These are phyloP conservation scores for Aphrophora alni DNA, from an alignment of 2,888 invertebrate species.

Conservation along the genomic window DNA sequence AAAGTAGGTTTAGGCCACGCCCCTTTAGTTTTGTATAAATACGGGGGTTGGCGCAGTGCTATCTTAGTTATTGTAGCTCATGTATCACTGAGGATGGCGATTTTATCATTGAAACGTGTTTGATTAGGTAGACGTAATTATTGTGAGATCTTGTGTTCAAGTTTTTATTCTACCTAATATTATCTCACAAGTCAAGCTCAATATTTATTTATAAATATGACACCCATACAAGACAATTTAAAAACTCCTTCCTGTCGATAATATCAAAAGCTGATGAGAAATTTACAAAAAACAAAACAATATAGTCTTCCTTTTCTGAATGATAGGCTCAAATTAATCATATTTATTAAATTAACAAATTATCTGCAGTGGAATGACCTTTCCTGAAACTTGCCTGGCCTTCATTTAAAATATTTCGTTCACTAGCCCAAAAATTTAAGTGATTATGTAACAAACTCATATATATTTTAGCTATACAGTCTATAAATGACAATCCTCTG, in stretches of 20 bases:
- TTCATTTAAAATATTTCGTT: slow-evolving; percentile 33
- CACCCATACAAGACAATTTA: slow-evolving; percentile 25
- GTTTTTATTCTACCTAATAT: too few relatives aligned
- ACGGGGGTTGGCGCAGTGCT: too few relatives aligned
- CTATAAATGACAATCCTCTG: slow-evolving; percentile 26
- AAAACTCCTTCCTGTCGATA: slow-evolving; percentile 18
- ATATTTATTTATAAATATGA: too few relatives aligned
- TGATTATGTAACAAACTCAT: slow-evolving; percentile 26
- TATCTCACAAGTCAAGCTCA: too few relatives aligned
- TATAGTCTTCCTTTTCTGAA: slow-evolving; percentile 35
- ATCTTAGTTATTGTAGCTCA: too few relatives aligned
- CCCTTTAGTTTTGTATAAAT: too few relatives aligned
- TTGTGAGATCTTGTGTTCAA: too few relatives aligned
- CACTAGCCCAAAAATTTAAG: slow-evolving; percentile 31
- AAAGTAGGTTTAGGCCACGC: too few relatives aligned
- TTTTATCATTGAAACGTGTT: too few relatives aligned
- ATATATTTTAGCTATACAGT: slow-evolving; percentile 21
- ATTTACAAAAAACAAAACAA: too few relatives aligned
- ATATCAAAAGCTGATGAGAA: slow-evolving; percentile 42
- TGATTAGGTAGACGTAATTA: too few relatives aligned
- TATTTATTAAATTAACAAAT: slow-evolving; percentile 39
- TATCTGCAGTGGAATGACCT: slow-evolving; percentile 36
- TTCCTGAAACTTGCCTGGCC: slow-evolving; percentile 42
- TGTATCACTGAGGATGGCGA: too few relatives aligned
- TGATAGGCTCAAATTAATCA: slow-evolving; percentile 33